A percentile compares a stretch with the other conserved stretches of the same genome.
These are phyloP conservation scores for Gymnosoma rotundatum DNA, from an alignment of 2,888 invertebrate genomes.

Conservation along the genomic window DNA sequence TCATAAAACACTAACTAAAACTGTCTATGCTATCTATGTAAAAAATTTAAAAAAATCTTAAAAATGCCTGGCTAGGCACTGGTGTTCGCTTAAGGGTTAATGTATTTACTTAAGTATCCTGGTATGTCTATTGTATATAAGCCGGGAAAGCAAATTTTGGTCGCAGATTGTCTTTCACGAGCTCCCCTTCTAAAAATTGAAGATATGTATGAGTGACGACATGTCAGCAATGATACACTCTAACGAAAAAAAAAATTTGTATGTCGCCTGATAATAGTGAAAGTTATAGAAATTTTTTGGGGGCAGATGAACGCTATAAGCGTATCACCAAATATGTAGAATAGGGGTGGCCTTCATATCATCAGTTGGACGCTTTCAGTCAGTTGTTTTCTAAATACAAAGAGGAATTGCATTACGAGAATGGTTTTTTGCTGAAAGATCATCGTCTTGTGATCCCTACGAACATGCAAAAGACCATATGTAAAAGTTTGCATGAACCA, in stretches of 20 bases:
- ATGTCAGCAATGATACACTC: too few species aligned
- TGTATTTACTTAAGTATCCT: conserved; percentile 73
- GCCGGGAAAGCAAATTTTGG: conserved; percentile 73
- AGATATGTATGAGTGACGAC: conserved; percentile 23
- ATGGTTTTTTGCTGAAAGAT: conserved; percentile 49
- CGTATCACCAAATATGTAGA: conserved; percentile 40
- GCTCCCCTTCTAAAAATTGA: conserved; percentile 9
- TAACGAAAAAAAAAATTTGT: too few species aligned
- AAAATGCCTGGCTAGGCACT: too few species aligned
- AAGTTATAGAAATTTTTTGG: conserved; percentile 21
- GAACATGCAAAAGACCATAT: too few species aligned
- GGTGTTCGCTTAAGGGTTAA: too few species aligned
- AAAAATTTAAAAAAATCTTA: too few species aligned
- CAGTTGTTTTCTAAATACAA: too few species aligned
- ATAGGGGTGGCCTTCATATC: too few species aligned
- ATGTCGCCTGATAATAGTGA: conserved; percentile 54
- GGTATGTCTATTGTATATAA: conserved; percentile 62
- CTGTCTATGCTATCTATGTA: too few species aligned
- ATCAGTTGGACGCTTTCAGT: too few species aligned
- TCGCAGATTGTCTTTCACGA: conserved; percentile 73
- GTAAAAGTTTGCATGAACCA: conserved; percentile 57
- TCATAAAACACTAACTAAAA: too few species aligned
- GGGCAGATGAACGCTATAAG: conserved; percentile 46
- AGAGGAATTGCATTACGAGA: too few species aligned
- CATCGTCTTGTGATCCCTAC: conserved; percentile 25